phyloP scores from a whole-genome alignment of 2,888 invertebrate species.

The Tortrix viridana region DNA sequence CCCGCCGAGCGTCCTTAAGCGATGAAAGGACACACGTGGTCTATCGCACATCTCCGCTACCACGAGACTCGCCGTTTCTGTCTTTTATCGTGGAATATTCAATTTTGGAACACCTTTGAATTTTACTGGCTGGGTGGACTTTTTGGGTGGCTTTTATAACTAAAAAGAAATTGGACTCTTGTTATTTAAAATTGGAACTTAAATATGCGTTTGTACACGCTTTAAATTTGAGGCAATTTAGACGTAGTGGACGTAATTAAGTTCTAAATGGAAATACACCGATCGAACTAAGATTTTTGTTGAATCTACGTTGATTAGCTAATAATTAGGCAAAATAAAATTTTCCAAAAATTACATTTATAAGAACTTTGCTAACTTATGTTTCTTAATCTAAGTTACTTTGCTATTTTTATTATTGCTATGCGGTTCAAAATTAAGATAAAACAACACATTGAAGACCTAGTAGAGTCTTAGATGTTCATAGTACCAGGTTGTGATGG shows the following conservation, averaged over 20 bases:
- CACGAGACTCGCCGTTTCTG: slow-evolving; percentile 37
- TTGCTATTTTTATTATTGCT: too few species aligned
- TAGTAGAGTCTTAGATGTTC: slow-evolving; percentile 12
- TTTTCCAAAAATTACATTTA: neutral
- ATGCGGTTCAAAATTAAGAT: too few species aligned
- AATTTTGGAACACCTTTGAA: slow-evolving; percentile 22
- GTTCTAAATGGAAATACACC: too few species aligned
- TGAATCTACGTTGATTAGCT: too few species aligned
- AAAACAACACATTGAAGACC: neutral
- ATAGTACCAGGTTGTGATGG: slow-evolving; percentile 35
- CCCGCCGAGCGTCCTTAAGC: slow-evolving; percentile 51
- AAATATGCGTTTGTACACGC: too few species aligned
- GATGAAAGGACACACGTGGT: slow-evolving; percentile 66
- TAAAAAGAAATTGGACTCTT: neutral
- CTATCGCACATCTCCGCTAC: slow-evolving; percentile 65
- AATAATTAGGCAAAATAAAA: too few species aligned
- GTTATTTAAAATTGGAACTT: neutral
- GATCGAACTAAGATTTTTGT: too few species aligned
- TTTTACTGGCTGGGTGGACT: neutral
- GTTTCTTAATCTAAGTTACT: too few species aligned
- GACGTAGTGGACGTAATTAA: too few species aligned
- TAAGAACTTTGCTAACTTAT: neutral
- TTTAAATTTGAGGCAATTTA: too few species aligned
- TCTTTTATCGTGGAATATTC: slow-evolving; percentile 1
- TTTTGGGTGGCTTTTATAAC: neutral